Percentiles rank a stretch among this genome's conserved stretches.
phyloP scores from a whole-genome alignment of 2,113 vertebrate species.

The Speoplatyrhinus poulsoni region DNA sequence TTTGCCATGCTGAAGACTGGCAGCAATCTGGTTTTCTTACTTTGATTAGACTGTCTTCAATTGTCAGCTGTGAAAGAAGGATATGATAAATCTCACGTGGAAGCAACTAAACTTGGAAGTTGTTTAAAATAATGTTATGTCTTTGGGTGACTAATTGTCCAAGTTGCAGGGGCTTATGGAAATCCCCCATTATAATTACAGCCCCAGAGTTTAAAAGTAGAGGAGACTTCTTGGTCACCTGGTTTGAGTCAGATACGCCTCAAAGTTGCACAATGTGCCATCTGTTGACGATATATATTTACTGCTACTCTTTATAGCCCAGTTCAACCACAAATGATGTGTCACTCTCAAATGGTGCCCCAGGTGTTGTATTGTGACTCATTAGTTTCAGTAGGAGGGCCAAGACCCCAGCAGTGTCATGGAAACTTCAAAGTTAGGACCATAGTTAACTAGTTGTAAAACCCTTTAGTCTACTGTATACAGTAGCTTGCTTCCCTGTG shows the following conservation, averaged over 20 bases:
- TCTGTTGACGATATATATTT: not conserved
- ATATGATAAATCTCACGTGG: not conserved
- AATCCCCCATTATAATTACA: conserved; percentile 40
- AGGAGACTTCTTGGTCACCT: conserved; percentile 15
- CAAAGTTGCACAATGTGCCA: conserved; percentile 2
- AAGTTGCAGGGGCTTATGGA: not conserved
- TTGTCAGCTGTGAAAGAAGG: conserved; percentile 35
- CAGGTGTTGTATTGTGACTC: conserved; percentile 1
- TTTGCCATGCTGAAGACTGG: conserved; percentile 53
- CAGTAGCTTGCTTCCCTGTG: not conserved
- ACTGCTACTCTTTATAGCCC: conserved; percentile 12
- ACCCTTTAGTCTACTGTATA: too few species aligned
- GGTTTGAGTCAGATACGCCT: conserved; percentile 47
- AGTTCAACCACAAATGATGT: conserved; percentile 16
- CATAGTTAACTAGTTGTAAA: too few species aligned
- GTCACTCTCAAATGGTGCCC: conserved; percentile 20
- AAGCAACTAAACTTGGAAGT: not conserved
- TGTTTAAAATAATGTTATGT: too few species aligned
- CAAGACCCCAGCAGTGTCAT: too few species aligned
- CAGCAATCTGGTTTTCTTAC: conserved; percentile 9
- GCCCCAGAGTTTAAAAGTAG: conserved; percentile 9
- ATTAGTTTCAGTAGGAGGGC: not conserved
- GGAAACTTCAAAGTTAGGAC: too few species aligned
- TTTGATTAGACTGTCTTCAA: not conserved
- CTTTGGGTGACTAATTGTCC: too few species aligned